Base-by-base conservation (phyloP, 1,140 invertebrate species). In the Drosophila cardini region DNA sequence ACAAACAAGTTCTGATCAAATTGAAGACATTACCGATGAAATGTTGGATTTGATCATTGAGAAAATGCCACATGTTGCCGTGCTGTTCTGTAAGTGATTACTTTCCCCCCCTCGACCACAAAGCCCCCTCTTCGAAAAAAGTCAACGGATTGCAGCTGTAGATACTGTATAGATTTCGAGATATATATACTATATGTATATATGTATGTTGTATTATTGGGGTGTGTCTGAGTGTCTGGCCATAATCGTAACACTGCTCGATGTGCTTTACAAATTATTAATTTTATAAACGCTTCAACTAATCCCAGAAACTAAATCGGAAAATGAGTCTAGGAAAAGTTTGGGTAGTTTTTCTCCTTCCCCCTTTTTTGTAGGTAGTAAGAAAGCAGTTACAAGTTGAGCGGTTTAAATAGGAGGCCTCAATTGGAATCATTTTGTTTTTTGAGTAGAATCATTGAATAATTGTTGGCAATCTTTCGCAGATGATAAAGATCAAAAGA, bases 401-500 rank as follows among this genome's bases (percentile, higher is more conserved):
- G 55, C 36, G 43, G 30, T 72, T 53, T 42, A 65, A 48, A 26
- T 26, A 64, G 62, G 42, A 48, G 60, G 48, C 46, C 46, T 67
- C 30, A 30, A 42, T 36, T 38, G 36, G 2, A 1, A 45, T 2
- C 15, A 45, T 46, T 46, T 61, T 91, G 90, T 10, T 78, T 1
- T 8, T 26, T 26, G 21, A n/a, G 21, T 26, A 16, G 36, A 60
- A 30, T 4, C 1, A 4, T 11, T 1, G 0, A 40, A 48, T 53
- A 56, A 63, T 56, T 18, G 46, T 48, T 43, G 15, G 0, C 32
- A 63, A 61, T 45, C 18, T 34, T 91, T 82, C 79, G 73, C 92
- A 98, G 97, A 98, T 93, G 96, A 98, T 91, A 97, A 97, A 93
- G 96, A 98, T 80, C 96, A 98, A 83, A 96, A 97, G 91, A 97